These are phyloP conservation scores for Nylanderia fulva DNA, from an alignment of 1,140 invertebrate species.

Conservation along the genomic window DNA sequence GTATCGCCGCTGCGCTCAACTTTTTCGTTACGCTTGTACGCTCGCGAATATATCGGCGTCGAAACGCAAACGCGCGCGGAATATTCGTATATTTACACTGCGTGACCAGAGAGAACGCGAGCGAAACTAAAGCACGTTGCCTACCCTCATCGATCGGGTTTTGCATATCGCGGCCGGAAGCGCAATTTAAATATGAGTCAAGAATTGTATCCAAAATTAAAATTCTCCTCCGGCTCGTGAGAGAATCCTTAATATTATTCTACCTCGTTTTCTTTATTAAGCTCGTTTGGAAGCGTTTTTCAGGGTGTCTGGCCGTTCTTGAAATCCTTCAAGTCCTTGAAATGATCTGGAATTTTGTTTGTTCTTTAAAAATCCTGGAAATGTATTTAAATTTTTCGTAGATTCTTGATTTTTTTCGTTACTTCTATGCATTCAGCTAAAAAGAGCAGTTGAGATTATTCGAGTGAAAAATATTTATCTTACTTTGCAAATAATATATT, in stretches of 20 bases:
- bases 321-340: too few species aligned
- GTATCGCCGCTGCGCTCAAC: constrained; percentile 37
- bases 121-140: not conserved
- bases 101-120: not conserved
- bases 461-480: too few species aligned
- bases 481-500: too few species aligned
- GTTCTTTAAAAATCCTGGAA: too few species aligned
- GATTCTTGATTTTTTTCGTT: too few species aligned
- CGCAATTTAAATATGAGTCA: constrained; percentile 35
- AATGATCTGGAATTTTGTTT: too few species aligned
- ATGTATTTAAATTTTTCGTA: too few species aligned
- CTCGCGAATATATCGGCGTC: constrained; percentile 42
- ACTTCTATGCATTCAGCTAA: too few species aligned
- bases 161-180: constrained; percentile 18
- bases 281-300: not conserved
- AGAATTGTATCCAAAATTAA: not conserved
- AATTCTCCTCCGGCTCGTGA: not conserved
- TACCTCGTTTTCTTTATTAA: not conserved
- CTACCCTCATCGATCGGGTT: constrained; percentile 11
- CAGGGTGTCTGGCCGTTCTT: too few species aligned
- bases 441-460: too few species aligned
- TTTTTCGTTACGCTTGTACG: constrained; percentile 17
- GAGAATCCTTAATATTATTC: not conserved
- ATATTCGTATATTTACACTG: constrained; percentile 46
- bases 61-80: constrained; percentile 26